Evolutionary conservation across 1,140 invertebrate genomes (phyloP), one percentile per base, ranked within the genome.

Genomic region (Ruditapes philippinarum): DNA sequence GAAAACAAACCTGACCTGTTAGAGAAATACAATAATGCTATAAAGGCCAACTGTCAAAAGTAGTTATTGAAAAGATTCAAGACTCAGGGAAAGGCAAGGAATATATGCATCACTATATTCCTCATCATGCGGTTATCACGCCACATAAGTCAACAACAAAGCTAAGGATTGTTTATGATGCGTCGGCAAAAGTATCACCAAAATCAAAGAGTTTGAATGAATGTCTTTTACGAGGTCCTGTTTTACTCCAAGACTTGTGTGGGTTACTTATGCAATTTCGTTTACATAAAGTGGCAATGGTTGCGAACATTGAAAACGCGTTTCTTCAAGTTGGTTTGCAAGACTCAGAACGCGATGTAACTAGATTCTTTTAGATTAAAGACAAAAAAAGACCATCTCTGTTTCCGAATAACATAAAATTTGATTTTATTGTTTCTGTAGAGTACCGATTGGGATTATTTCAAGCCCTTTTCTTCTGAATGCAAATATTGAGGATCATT

Each of bases 31-130:
- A 70, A 91, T 80, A 38, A 17, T 11, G 68, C 68, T 0, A 91
- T 88, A 25, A 12, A 45, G 82, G 80, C 28, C 89, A 90, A 81
- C 17, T 85, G 12, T 7, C 80, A 2, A 90, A 68, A 62, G 89
- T 42, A 33, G 45, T 54, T n/a, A 25, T 54, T 5, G 19, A 19
- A 7, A 36, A 31, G 19, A 17, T 7, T 25, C 9, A 7, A 28
- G 42, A 45, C 14, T 45, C 25, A 49, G 1, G 33, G 11, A 33
- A n/a, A n/a, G n/a, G n/a, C n/a, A n/a, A n/a, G n/a, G n/a, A n/a
- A n/a, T n/a, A n/a, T n/a, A n/a, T n/a, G n/a, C n/a, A 17, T 17
- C 78, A 80, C n/a, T 80, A 80, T 28, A 25, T 80, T 33, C 78
- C 78, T 51, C 78, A 80, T n/a, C 78, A 84, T 51, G 62, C 82